Evolutionary conservation across 1,140 invertebrate species (phyloP).

Genomic region (Trichonephila inaurata): DNA sequence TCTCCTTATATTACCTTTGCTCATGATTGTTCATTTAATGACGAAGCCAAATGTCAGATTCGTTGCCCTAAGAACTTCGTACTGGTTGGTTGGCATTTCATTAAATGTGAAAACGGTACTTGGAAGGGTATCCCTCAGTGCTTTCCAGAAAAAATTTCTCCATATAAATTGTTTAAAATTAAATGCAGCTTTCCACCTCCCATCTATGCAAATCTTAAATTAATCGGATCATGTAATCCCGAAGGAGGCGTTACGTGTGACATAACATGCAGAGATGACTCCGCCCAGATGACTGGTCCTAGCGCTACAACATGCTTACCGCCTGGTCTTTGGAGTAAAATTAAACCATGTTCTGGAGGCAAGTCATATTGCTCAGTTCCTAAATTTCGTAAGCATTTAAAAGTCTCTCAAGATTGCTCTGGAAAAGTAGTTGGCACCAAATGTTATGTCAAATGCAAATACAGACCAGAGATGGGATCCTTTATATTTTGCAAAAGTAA

Average conservation of each 20-base stretch:
- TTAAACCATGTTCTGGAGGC: neutral
- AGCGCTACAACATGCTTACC: conserved; percentile 39
- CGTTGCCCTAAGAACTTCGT: neutral
- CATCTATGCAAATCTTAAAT: neutral
- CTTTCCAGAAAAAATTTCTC: neutral
- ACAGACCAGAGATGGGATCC: neutral
- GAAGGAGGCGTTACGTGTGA: conserved; percentile 13
- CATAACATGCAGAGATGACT: neutral
- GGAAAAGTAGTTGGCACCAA: neutral
- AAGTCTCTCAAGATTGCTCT: neutral
- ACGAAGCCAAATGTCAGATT: conserved; percentile 29
- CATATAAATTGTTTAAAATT: neutral
- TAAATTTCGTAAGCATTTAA: neutral
- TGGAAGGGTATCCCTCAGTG: conserved; percentile 26
- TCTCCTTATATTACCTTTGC: neutral
- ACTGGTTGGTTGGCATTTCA: neutral
- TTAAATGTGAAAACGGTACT: neutral
- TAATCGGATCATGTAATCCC: neutral
- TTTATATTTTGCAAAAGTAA: neutral
- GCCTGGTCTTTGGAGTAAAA: conserved; percentile 16
- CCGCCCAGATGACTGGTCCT: neutral
- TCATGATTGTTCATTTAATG: neutral
- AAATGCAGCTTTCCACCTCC: neutral
- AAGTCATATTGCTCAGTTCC: neutral
- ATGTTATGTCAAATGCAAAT: neutral